Evolutionary conservation across 2,888 invertebrate genomes (phyloP), one percentile per base, ranked within the genome.

Genomic region (Lathronympha strigana): DNA sequence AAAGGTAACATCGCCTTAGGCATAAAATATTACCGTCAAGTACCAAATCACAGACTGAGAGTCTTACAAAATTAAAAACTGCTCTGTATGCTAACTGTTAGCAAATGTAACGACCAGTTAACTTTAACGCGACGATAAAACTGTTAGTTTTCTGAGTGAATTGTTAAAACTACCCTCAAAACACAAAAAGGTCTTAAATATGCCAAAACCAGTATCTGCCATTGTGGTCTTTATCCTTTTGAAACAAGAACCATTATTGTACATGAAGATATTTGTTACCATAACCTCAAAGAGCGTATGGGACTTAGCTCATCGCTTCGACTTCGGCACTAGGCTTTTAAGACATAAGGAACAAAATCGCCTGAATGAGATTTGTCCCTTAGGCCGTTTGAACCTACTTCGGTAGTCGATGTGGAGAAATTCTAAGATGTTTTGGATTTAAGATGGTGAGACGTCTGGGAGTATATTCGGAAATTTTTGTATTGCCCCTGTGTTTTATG

Each of bases 61-160:
- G 17, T 5, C 21, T n/a, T 53, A 21, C 13, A 53, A 53, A 53
- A 50, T 62, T 62, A 53, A 62, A 53, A 62, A 45, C 61, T 53
- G 13, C 15, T 62, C 40, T 53, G 53, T 62, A 62, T 62, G 28
- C 61, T 23, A 21, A 31, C 61, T 38, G 60, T 47, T 43, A 61
- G 43, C 33, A 36, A 62, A 53, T 67, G 63, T 61, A 60, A 36
- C 36, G 63, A 33, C 9, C 70, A 50, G 63, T 70, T 70, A 66
- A 45, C 17, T 53, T 62, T 62, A 45, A 62, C 61, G n/a, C 33
- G 6, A 4, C 53, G 11, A 23, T 62, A 45, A 61, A 62, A 53
- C 53, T 53, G 61, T 45, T 43, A 50, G 43, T 53, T 62, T 45
- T 45, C 53, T 43, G 40, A 49, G 38, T 50, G 53, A 49, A 66